phyloP scores from a whole-genome alignment of 2,113 vertebrate species.

The Meriones unguiculatus region DNA sequence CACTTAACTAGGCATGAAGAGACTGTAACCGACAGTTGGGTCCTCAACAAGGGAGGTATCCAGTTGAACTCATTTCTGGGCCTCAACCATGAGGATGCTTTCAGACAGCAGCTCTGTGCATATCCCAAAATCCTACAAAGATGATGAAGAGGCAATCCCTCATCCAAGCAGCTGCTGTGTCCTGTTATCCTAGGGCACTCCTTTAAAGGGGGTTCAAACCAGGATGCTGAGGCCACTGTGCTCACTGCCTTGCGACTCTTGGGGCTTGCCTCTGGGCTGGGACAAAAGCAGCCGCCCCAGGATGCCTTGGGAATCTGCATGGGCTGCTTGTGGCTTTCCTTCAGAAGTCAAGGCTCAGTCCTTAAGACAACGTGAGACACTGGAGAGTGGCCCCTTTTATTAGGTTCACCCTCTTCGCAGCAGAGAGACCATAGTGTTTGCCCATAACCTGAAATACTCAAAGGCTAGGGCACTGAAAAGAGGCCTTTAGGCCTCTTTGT shows the following conservation, averaged over 20 bases:
- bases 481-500: slow-evolving; percentile 95
- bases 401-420: slow-evolving; percentile 93
- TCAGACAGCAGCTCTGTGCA: neutral
- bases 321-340: slow-evolving; percentile 90
- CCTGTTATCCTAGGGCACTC: slow-evolving; percentile 82
- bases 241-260: slow-evolving; percentile 83
- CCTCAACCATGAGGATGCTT: slow-evolving; percentile 19
- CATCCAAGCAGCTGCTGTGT: neutral
- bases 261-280: slow-evolving; percentile 85
- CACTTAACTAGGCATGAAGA: neutral
- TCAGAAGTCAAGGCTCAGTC: slow-evolving; percentile 89
- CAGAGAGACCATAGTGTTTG: slow-evolving; percentile 93
- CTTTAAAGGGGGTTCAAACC: slow-evolving; percentile 86
- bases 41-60: neutral
- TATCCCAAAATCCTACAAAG: neutral
- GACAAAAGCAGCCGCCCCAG: slow-evolving; percentile 89
- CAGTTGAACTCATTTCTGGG: neutral
- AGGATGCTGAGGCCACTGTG: slow-evolving; percentile 79
- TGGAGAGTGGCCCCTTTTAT: slow-evolving; percentile 95
- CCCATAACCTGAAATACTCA: slow-evolving; percentile 93
- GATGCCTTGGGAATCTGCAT: slow-evolving; percentile 91
- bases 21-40: neutral
- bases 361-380: slow-evolving; percentile 91
- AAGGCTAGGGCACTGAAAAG: slow-evolving; percentile 92
- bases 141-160: neutral